Evolutionary conservation across 2,797 vertebrate genomes (phyloP).

Genomic region (Pitangus sulphuratus): DNA sequence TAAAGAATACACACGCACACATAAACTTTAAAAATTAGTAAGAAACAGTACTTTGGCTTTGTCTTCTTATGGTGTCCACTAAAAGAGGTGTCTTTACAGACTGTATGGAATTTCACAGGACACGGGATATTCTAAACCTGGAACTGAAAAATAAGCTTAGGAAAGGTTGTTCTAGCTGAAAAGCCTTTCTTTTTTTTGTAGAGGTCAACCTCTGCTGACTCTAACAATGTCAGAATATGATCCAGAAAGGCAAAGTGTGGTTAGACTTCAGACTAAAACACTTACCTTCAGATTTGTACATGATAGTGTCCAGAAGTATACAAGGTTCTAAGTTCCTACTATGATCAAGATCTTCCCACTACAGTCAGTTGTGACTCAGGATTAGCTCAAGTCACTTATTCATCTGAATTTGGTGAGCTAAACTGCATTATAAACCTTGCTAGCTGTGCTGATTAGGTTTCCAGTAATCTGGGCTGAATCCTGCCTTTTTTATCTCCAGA

Average conservation of each 20-base stretch:
- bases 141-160: neutral
- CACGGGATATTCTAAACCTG: neutral
- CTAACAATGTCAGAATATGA: neutral
- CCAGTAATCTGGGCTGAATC: neutral
- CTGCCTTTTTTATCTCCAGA: neutral
- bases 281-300: neutral
- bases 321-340: neutral
- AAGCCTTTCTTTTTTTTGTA: rapidly evolving
- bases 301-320: neutral
- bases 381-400: neutral
- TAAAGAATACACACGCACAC: neutral
- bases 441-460: neutral
- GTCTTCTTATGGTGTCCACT: neutral
- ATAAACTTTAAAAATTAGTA: neutral
- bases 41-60: neutral
- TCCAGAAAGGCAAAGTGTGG: neutral
- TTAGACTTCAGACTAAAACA: neutral
- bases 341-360: neutral
- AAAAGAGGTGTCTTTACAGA: neutral
- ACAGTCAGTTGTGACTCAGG: neutral
- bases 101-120: neutral
- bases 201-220: neutral
- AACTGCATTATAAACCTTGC: neutral
- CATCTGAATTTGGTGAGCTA: neutral
- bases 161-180: neutral